These are phyloP conservation scores for Zosterops borbonicus DNA, from an alignment of 2,113 vertebrate genomes.

Conservation along the genomic window DNA sequence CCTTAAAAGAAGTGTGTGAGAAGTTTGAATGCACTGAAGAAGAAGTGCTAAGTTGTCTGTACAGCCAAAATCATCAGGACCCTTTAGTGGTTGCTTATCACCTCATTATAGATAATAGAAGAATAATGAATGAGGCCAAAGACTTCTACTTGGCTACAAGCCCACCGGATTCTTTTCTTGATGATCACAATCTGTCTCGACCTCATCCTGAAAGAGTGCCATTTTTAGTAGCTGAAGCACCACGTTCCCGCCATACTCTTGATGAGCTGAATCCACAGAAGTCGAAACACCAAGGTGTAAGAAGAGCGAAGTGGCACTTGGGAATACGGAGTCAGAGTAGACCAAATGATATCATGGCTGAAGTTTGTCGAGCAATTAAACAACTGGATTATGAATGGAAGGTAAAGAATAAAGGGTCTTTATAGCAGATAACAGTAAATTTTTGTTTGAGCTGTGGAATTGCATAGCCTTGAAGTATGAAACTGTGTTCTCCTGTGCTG, in stretches of 20 bases:
- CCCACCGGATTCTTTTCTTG: conserved; percentile 91
- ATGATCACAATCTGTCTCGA: conserved; percentile 86
- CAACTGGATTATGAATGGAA: conserved; percentile 98
- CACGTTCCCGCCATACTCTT: conserved; percentile 88
- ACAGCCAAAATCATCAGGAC: conserved; percentile 93
- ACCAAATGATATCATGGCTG: conserved; percentile 96
- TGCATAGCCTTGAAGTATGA: not conserved
- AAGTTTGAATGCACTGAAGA: conserved; percentile 97
- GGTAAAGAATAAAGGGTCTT: conserved; percentile 72
- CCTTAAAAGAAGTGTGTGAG: conserved; percentile 95
- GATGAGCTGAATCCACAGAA: conserved; percentile 97
- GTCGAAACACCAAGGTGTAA: conserved; percentile 94
- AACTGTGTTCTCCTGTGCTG: not conserved
- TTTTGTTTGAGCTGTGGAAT: not conserved
- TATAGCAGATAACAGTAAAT: not conserved
- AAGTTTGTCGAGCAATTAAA: conserved; percentile 96
- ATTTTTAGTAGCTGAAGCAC: conserved; percentile 87
- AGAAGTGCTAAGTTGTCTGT: conserved; percentile 91
- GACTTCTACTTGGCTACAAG: conserved; percentile 97
- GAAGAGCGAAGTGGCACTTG: conserved; percentile 95
- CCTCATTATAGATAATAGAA: conserved; percentile 97
- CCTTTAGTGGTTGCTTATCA: conserved; percentile 93
- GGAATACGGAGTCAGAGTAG: conserved; percentile 96
- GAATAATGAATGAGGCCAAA: conserved; percentile 98
- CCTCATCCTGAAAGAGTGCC: conserved; percentile 94